Evolutionary conservation across 2,113 vertebrate species (phyloP).

Genomic region (Lepisosteus osseus): DNA sequence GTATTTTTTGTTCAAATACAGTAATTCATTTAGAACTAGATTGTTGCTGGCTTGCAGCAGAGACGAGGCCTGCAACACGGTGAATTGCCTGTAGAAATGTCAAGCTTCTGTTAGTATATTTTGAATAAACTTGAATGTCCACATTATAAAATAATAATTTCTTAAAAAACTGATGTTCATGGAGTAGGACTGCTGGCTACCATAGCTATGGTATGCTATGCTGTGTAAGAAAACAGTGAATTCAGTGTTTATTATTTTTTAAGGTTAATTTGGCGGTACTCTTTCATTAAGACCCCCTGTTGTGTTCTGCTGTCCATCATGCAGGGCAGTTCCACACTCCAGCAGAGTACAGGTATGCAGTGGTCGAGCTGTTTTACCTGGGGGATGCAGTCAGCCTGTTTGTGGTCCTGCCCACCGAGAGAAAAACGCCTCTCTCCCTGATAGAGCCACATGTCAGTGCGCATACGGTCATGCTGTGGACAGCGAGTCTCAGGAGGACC

Average conservation of each 20-base stretch:
- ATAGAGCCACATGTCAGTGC: slow-evolving; percentile 73
- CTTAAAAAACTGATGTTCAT: too few species aligned
- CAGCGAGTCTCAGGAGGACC: slow-evolving; percentile 64
- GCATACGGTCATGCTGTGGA: slow-evolving; percentile 69
- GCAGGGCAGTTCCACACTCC: slow-evolving; percentile 78
- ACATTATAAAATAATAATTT: too few species aligned
- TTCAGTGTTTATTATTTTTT: background rate
- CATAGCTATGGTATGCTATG: too few species aligned
- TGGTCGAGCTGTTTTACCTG: slow-evolving; percentile 78
- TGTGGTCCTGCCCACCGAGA: slow-evolving; percentile 75
- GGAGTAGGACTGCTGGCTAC: too few species aligned
- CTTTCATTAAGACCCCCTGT: background rate
- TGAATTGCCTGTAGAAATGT: too few species aligned
- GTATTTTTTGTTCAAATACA: too few species aligned
- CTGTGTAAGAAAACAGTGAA: background rate
- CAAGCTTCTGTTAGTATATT: too few species aligned
- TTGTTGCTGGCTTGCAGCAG: too few species aligned
- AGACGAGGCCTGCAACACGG: too few species aligned
- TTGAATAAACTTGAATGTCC: too few species aligned
- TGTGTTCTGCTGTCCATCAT: background rate
- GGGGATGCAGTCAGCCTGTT: slow-evolving; percentile 72
- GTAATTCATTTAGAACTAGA: too few species aligned
- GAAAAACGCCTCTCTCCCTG: slow-evolving; percentile 58
- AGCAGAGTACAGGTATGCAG: slow-evolving; percentile 61
- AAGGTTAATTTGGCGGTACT: too few species aligned